Base-by-base conservation (phyloP, 2,888 invertebrate species). In the Neoscelio sp. region DNA sequence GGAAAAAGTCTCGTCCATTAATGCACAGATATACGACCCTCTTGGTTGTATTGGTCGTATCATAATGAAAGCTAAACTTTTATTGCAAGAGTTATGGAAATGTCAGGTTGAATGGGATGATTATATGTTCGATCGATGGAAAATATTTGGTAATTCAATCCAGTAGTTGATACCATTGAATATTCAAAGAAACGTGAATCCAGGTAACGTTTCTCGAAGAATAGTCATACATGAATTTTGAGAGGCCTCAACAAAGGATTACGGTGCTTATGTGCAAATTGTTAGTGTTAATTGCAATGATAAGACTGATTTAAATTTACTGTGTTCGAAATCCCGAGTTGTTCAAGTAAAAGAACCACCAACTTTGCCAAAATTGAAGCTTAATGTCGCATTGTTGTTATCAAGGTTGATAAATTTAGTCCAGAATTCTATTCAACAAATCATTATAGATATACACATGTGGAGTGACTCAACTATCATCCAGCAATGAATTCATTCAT, bases 381-480 rank as follows among this genome's bases (percentile, higher is more conserved):
- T 74, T 17, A 54, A 38, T 10, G 65, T 54, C 1, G 74, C 56
- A 18, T 18, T 42, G 42, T 17, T 42, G 5, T 42, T 42, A 18
- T 17, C 42, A 2, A 42, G 42, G 2, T 26, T 74, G 3, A 38
- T 50, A 5, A 33, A 7, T 7, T 17, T 33, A 8, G 58, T 67
- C 3, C 28, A 7, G 6, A 12, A 56, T 30, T 30, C 75, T 18
- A 33, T 40, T 30, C 7, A 13, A 50, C 1, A 18, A 3, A 13
- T 50, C 3, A 56, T 42, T 6, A 20, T 15, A 8, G 28, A 65
- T 10, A 17, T 30, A 3, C n/a, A 40, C 33, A 10, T 75, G 28
- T 75, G 52, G 62, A 62, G 42, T 42, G 18, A 18, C 10, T 52
- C 71, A 0, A 30, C 52, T 0, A 62, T 71, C 7, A 56, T 42